Evolutionary conservation across 2,113 vertebrate species (phyloP), one percentile per base, ranked within the genome.

Genomic region (Chlorodrepanis virens): DNA sequence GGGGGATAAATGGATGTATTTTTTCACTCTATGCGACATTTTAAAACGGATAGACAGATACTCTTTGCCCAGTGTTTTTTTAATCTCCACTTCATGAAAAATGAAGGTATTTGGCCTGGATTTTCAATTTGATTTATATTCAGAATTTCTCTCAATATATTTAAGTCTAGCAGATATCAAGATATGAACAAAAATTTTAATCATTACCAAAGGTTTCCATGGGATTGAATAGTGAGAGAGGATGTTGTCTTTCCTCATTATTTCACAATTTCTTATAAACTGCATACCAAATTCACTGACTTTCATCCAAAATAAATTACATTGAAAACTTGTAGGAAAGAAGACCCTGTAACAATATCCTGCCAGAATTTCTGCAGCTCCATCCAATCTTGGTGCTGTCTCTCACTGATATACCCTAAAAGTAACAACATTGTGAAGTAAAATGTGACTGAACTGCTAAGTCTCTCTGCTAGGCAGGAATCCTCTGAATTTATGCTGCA

Each of bases 61-160:
- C 72, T 93, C 93, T 95, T 97, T 97, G 70, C 85, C 77, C 85
- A 72, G 90, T 53, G 17, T 90, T 91, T 98, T 97, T 95, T 97
- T 95, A 97, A 96, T 97, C 89, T 97, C 50, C 18, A 20, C 85
- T 93, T 96, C 79, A 84, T 87, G 78, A 96, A 96, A 97, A 97
- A 94, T 96, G 78, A 96, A 97, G 85, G 64, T 94, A 75, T 96
- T 94, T 90, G 83, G 65, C 80, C 84, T 72, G 60, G 47, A 94
- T 94, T 97, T 91, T 95, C 74, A 42, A 24, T 72, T 60, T 94
- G 81, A 97, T 97, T 98, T 97, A 96, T 95, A 79, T 53, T 95
- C 83, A 69, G 82, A 83, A 24, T 94, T 88, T 96, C 85, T 94
- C 49, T 74, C 82, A 92, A 90, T 28, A n/a, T 44, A 9, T 56